Conservation (phyloP, 2,888 invertebrate genomes). For the Harpagoxenus sublaevis region DNA sequence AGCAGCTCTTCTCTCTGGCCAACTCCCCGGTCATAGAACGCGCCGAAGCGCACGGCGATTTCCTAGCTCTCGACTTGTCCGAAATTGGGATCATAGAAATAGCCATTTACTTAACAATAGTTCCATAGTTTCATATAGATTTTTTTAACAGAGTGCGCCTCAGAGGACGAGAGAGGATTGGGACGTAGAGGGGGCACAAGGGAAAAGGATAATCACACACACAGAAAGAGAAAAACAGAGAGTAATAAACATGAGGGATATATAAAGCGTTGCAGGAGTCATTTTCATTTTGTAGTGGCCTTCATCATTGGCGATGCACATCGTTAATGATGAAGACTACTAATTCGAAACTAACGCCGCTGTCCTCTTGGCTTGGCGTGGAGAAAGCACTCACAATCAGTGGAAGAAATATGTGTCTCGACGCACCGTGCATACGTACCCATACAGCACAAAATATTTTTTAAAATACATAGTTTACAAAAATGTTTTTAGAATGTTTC, state of each 20-base stretch:
- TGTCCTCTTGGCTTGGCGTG: neutral
- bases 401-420: too few species aligned
- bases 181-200: too few species aligned
- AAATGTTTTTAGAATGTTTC: too few species aligned
- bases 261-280: neutral
- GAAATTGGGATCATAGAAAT: conserved; percentile 1
- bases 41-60: conserved; percentile 36
- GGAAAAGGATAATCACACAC: neutral
- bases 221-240: neutral
- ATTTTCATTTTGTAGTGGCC: neutral
- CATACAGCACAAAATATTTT: too few species aligned
- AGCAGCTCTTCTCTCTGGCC: conserved; percentile 6
- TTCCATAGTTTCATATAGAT: neutral
- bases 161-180: neutral
- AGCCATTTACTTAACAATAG: neutral
- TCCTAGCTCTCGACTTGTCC: neutral
- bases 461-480: too few species aligned
- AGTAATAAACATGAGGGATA: too few species aligned
- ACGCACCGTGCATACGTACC: too few species aligned
- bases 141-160: neutral
- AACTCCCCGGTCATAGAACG: conserved; percentile 13
- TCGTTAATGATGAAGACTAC: neutral
- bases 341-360: neutral
- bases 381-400: too few species aligned
- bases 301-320: neutral